phyloP scores from a whole-genome alignment of 2,888 invertebrate species.

The Andrena haemorrhoa region DNA sequence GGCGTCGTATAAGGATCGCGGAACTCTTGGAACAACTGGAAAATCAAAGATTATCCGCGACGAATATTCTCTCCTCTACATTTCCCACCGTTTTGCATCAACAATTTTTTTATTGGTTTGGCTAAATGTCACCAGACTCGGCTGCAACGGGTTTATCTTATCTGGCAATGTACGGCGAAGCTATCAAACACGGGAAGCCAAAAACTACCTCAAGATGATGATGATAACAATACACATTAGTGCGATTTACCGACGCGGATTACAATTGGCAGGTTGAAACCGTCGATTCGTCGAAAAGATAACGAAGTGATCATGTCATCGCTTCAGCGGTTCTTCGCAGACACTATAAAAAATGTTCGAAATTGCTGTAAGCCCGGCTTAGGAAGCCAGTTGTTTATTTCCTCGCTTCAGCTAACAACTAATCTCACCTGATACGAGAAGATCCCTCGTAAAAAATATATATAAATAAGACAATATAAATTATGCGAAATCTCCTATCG shows the following conservation, averaged over 20 bases:
- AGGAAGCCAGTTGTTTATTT: slow-evolving; percentile 9
- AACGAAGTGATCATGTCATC: slow-evolving; percentile 7
- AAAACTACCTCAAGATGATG: slow-evolving; percentile 40
- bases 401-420: neutral
- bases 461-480: neutral
- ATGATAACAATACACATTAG: neutral
- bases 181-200: slow-evolving; percentile 25
- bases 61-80: neutral
- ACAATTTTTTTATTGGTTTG: slow-evolving; percentile 1
- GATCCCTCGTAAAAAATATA: neutral
- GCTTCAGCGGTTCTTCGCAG: neutral
- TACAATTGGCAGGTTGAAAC: slow-evolving; percentile 7
- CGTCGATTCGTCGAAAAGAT: slow-evolving; percentile 32
- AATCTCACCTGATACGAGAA: neutral
- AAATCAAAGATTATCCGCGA: neutral
- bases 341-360: slow-evolving; percentile 3
- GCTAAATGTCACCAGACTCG: neutral
- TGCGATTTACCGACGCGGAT: slow-evolving; percentile 35
- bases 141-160: slow-evolving; percentile 59
- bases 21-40: neutral
- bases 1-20: neutral
- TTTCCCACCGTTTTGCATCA: neutral
- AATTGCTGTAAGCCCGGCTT: slow-evolving; percentile 16
- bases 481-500: neutral
- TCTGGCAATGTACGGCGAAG: slow-evolving; percentile 48